Conservation (phyloP, 2,888 invertebrate genomes). For the Carcina quercana region DNA sequence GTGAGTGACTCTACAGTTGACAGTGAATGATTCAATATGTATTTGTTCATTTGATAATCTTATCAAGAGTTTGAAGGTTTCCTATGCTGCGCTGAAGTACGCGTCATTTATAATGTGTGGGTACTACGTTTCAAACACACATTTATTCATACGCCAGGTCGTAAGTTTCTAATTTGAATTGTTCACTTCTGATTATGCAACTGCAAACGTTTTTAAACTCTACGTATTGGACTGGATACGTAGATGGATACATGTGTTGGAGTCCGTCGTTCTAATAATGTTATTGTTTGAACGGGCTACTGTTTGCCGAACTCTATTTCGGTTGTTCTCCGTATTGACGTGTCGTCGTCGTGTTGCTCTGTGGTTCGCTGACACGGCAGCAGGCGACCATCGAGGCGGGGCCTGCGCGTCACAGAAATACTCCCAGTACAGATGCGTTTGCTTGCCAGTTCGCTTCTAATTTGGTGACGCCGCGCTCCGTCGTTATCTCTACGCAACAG, state of each 20-base stretch:
- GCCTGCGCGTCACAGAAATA: constrained; percentile 52
- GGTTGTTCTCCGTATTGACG: constrained; percentile 36
- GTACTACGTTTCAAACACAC: background rate
- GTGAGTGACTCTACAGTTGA: constrained; percentile 17
- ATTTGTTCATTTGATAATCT: constrained; percentile 20
- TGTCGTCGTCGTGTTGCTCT: constrained; percentile 31
- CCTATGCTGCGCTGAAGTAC: background rate
- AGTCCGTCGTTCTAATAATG: constrained; percentile 19
- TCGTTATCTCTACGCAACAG: constrained; percentile 13
- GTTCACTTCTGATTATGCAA: constrained; percentile 1
- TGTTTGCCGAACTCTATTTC: constrained; percentile 34
- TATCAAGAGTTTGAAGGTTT: constrained; percentile 36
- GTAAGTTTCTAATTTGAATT: constrained; percentile 2
- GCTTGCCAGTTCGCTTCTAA: constrained; percentile 52
- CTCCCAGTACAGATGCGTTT: constrained; percentile 30
- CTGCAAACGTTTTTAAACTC: background rate
- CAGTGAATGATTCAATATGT: constrained; percentile 12
- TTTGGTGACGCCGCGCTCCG: constrained; percentile 58
- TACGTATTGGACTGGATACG: background rate
- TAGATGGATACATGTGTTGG: no score
- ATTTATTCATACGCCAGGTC: background rate
- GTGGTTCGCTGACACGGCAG: constrained; percentile 38
- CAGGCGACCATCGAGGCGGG: constrained; percentile 44
- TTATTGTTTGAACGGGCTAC: constrained; percentile 20
- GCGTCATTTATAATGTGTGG: no score